Evolutionary conservation across 1,140 invertebrate species (phyloP).

Genomic region (Stegodyphus dumicola): DNA sequence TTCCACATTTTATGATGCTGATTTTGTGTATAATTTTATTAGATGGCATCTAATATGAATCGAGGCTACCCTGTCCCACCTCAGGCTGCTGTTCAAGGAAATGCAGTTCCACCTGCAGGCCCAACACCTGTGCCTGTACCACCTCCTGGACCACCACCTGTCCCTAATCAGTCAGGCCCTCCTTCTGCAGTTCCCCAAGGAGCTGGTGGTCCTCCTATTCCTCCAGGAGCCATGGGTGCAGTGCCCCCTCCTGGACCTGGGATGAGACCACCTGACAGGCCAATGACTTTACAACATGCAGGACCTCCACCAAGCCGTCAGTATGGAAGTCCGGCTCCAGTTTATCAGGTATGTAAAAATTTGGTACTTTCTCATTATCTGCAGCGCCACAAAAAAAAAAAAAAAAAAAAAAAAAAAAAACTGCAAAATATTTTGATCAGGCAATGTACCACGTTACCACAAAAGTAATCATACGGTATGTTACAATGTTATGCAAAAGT

Average conservation of each 20-base stretch:
- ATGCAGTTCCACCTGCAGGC: constrained; percentile 10
- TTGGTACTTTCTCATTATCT: background rate
- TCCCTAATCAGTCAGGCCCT: background rate
- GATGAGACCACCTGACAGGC: constrained; percentile 71
- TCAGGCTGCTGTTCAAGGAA: background rate
- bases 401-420: too few species aligned
- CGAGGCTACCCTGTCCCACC: constrained; percentile 48
- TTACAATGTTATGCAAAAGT: too few species aligned
- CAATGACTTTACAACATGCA: constrained; percentile 37
- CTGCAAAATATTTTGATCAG: too few species aligned
- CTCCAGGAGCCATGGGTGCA: constrained; percentile 73
- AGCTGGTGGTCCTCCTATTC: constrained; percentile 72
- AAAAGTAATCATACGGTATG: too few species aligned
- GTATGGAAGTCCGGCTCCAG: constrained; percentile 74
- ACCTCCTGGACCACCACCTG: background rate
- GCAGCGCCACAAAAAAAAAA: too few species aligned
- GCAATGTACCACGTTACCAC: too few species aligned
- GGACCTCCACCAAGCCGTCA: constrained; percentile 69
- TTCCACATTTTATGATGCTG: too few species aligned
- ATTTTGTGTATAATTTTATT: background rate
- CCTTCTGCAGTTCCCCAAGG: constrained; percentile 70
- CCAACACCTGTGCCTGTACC: constrained; percentile 19
- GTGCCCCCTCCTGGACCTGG: constrained; percentile 71
- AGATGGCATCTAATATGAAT: constrained; percentile 54
- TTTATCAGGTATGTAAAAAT: constrained; percentile 72